Percentiles rank a stretch among this genome's conserved stretches.
phyloP scores from a whole-genome alignment of 2,797 vertebrate genomes.

The Gadopsis marmoratus region DNA sequence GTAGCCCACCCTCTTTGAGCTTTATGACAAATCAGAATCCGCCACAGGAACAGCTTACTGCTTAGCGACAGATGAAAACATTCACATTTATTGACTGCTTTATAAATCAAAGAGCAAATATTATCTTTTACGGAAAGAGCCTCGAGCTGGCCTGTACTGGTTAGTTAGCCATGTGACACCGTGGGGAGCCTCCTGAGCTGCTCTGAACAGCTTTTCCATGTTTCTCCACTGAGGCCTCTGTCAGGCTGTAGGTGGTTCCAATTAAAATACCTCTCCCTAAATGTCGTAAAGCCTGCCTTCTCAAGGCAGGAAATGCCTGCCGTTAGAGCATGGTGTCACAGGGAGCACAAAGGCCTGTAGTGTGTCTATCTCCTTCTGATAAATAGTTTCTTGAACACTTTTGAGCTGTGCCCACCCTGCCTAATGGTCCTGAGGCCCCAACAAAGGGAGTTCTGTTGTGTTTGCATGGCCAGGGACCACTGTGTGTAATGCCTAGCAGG shows the following conservation, averaged over 20 bases:
- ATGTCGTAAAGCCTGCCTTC: slow-evolving; percentile 80
- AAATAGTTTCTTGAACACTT: slow-evolving; percentile 79
- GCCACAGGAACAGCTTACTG: slow-evolving; percentile 10
- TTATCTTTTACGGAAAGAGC: slow-evolving; percentile 34
- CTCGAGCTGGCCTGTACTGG: slow-evolving; percentile 9
- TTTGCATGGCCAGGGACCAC: slow-evolving; percentile 70
- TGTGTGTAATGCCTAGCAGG: slow-evolving; percentile 82
- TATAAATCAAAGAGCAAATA: slow-evolving; percentile 54
- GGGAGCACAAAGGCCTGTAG: slow-evolving; percentile 77
- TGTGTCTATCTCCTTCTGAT: slow-evolving; percentile 83
- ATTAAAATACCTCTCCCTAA: slow-evolving; percentile 83
- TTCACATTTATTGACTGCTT: slow-evolving; percentile 26
- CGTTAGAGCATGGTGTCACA: slow-evolving; percentile 74
- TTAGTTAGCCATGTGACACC: slow-evolving; percentile 48
- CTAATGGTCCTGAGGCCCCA: slow-evolving; percentile 71
- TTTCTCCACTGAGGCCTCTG: slow-evolving; percentile 59
- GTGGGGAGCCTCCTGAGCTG: slow-evolving; percentile 50
- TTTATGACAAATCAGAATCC: slow-evolving; percentile 39
- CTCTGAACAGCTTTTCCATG: slow-evolving; percentile 61
- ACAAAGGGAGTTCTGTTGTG: slow-evolving; percentile 82
- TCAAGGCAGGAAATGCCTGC: slow-evolving; percentile 79
- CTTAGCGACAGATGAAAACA: slow-evolving; percentile 35
- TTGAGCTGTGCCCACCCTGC: slow-evolving; percentile 65
- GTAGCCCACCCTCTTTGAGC: slow-evolving; percentile 45
- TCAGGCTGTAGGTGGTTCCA: slow-evolving; percentile 76